Base-by-base conservation (phyloP, 1,140 invertebrate species). In the Trichoplusia ni region DNA sequence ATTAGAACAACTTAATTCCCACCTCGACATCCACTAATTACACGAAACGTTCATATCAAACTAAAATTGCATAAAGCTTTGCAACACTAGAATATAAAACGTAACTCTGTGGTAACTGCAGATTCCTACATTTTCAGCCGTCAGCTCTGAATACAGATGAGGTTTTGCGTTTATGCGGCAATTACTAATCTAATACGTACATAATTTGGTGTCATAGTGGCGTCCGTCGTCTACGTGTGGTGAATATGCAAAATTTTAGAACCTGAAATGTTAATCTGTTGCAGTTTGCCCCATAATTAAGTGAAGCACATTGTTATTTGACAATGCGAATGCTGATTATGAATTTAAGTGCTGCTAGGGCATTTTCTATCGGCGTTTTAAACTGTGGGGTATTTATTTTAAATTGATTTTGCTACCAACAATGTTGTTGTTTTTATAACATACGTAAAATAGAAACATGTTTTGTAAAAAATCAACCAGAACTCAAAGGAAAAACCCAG, bases 141-240 rank as follows among this genome's bases (percentile, higher is more conserved):
- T 35, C 53, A 44, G 31, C 31, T 14, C 46, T 49, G 66, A 71
- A 74, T 77, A 74, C 59, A 63, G 66, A 75, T 75, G 67, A 77
- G 69, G 44, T 67, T 73, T 70, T 70, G 69, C 72, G 69, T 71
- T 73, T 66, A 56, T 63, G 60, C 65, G 69, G 75, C 72, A 77
- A 76, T 77, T 74, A 77, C 65, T 42, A 67, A 77, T 66, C 67
- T 69, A 73, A 78, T 74, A 69, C 59, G 27, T 61, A 46, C 60
- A 66, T 73, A 75, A 73, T 78, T 75, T 42, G 54, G 69, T 69
- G 40, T 61, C 67, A 56, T 66, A 60, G 65, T 64, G 67, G 64
- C 47, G 61, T 64, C 42, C 33, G 31, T 49, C 44, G 46, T 58
- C 16, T 58, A 44, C 54, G 54, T 58, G 54, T 31, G 18, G 14